A percentile compares a stretch with the other conserved stretches of the same genome.
phyloP scores from a whole-genome alignment of 2,113 vertebrate species.

The Chloropsis hardwickii region DNA sequence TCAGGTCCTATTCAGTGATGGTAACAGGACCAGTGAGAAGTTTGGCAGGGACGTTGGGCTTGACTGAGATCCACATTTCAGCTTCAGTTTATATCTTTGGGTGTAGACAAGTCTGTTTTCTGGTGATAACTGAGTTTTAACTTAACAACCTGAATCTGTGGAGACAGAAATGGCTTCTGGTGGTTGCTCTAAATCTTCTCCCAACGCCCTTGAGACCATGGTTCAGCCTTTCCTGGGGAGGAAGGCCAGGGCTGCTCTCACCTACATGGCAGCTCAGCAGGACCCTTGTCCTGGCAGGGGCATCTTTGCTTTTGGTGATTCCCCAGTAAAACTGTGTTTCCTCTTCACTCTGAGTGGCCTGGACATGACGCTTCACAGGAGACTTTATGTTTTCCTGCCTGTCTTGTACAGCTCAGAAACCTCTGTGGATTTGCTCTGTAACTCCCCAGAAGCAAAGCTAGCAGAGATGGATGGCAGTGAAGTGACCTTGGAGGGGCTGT shows the following conservation, averaged over 20 bases:
- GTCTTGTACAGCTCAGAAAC: background rate
- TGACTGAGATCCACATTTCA: background rate
- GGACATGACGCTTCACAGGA: background rate
- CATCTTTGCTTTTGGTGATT: background rate
- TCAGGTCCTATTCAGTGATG: accelerated
- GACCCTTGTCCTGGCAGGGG: background rate
- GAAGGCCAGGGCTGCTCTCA: background rate
- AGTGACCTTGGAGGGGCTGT: background rate
- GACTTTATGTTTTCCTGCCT: background rate
- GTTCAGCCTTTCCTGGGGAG: background rate
- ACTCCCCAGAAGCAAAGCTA: background rate
- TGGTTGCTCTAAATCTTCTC: background rate
- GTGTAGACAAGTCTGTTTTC: background rate
- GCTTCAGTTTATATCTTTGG: background rate
- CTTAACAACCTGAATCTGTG: background rate
- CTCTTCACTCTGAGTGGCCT: background rate
- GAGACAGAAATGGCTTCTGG: background rate
- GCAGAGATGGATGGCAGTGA: background rate
- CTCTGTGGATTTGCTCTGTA: background rate
- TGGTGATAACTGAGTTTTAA: background rate
- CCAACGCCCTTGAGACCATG: accelerated
- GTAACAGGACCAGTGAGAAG: background rate
- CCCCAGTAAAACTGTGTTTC: background rate
- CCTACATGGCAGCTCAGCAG: background rate
- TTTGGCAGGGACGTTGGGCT: background rate